Conservation (phyloP, 2,888 invertebrate genomes). For the Clistopyga incitator region DNA sequence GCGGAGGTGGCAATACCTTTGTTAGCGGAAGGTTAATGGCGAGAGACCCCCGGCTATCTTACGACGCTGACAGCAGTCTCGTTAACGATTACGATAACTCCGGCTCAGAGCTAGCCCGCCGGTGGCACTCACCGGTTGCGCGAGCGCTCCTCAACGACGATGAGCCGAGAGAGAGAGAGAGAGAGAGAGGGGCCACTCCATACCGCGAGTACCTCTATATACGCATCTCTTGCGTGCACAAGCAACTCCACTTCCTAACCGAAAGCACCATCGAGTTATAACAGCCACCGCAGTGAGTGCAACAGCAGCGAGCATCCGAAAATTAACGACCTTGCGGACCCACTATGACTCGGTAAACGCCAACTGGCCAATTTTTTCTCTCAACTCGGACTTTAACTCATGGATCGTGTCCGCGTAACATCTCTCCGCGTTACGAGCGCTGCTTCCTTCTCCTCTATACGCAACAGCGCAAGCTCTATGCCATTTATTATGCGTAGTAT, state of each 20-base stretch:
- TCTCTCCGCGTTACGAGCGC: conserved; percentile 22
- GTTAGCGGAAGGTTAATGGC: conserved; percentile 81
- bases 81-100: conserved; percentile 81
- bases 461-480: conserved; percentile 2
- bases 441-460: conserved; percentile 4
- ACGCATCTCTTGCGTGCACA: conserved; percentile 22
- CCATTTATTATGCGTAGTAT: conserved; percentile 50
- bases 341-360: conserved; percentile 76
- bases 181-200: conserved; percentile 13
- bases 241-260: conserved; percentile 30
- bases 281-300: conserved; percentile 21
- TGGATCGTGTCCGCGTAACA: conserved; percentile 53
- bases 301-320: conserved; percentile 72
- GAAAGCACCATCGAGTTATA: conserved; percentile 28
- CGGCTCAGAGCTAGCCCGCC: conserved; percentile 68
- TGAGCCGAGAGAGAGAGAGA: no score
- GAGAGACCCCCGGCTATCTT: conserved; percentile 79
- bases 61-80: conserved; percentile 80
- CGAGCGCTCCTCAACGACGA: conserved; percentile 52
- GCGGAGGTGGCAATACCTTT: conserved; percentile 81
- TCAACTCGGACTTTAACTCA: conserved; percentile 48
- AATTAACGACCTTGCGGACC: conserved; percentile 78
- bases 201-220: conserved; percentile 1
- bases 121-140: conserved; percentile 64
- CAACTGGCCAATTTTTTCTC: conserved; percentile 72